Conservation (phyloP, 2,113 vertebrate genomes). For the Falcunculus frontatus region DNA sequence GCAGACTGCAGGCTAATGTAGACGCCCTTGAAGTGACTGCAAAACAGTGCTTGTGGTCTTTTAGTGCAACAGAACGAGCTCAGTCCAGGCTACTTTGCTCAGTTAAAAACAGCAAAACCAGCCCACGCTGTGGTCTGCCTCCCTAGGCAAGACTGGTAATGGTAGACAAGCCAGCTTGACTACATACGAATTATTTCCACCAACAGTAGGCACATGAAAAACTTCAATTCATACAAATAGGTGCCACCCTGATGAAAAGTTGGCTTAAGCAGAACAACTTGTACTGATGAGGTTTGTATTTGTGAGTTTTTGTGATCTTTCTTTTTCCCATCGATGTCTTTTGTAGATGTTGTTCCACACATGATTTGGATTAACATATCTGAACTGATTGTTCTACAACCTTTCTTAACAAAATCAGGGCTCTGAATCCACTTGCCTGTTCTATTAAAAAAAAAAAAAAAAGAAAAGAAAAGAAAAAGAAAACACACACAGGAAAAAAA, state of each 20-base stretch:
- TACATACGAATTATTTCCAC: neutral
- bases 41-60: neutral
- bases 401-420: neutral
- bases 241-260: neutral
- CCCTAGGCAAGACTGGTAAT: neutral
- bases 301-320: neutral
- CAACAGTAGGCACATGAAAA: neutral
- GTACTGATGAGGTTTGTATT: neutral
- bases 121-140: neutral
- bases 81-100: neutral
- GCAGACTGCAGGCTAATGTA: neutral
- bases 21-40: neutral
- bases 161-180: neutral
- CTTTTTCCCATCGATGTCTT: neutral
- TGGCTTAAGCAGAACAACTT: neutral
- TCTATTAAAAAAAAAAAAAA: neutral
- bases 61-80: neutral
- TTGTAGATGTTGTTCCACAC: neutral
- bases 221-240: neutral
- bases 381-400: neutral
- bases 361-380: neutral
- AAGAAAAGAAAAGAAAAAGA: neutral
- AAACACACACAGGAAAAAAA: neutral
- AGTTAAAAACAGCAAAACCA: neutral
- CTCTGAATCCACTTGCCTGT: neutral